Conservation (phyloP, 2,797 vertebrate species). For the Oreortyx pictus region DNA sequence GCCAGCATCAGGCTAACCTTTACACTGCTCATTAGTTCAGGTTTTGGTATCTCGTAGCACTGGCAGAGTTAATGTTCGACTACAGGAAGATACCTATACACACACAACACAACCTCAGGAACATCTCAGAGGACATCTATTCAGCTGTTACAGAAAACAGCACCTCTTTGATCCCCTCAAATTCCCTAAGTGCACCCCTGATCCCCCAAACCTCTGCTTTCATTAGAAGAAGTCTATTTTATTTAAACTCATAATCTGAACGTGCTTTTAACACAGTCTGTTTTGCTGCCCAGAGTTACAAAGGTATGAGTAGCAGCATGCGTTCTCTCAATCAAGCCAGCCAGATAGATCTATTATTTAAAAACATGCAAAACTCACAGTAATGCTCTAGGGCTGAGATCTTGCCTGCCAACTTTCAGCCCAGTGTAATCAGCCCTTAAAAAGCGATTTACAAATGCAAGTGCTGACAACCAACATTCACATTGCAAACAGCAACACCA, state of each 20-base stretch:
- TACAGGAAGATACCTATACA: not conserved
- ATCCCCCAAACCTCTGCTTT: not conserved
- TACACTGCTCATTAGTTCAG: not conserved
- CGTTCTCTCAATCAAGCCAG: not conserved
- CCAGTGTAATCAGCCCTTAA: constrained; percentile 68
- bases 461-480: constrained; percentile 70
- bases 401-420: constrained; percentile 68
- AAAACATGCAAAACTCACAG: constrained; percentile 57
- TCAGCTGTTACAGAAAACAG: not conserved
- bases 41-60: not conserved
- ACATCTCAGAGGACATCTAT: not conserved
- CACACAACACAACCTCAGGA: not conserved
- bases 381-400: constrained; percentile 58
- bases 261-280: not conserved
- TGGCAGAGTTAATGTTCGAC: not conserved
- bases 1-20: constrained; percentile 28
- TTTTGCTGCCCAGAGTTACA: not conserved
- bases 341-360: constrained; percentile 65
- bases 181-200: rapidly evolving
- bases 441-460: constrained; percentile 72
- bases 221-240: not conserved
- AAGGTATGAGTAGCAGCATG: not conserved
- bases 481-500: constrained; percentile 42
- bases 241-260: not conserved
- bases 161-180: not conserved